These are phyloP conservation scores for Dermolepida albohirtum DNA, from an alignment of 2,888 invertebrate genomes.

Conservation along the genomic window DNA sequence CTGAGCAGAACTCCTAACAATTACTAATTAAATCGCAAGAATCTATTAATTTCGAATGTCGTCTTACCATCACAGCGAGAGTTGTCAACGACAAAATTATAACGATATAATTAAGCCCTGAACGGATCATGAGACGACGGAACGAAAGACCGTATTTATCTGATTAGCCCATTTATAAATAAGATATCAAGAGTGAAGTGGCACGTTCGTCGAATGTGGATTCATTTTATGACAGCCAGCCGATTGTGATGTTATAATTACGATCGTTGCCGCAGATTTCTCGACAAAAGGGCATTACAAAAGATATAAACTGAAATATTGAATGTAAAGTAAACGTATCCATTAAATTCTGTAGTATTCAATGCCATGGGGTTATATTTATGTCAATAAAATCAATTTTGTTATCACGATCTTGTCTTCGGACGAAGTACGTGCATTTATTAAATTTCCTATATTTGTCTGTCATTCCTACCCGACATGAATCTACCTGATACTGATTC, in stretches of 20 bases:
- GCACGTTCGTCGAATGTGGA: conserved; percentile 11
- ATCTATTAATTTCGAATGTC: conserved; percentile 26
- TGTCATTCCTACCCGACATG: too few relatives aligned
- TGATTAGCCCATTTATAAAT: conserved; percentile 31
- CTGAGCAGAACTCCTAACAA: conserved; percentile 17
- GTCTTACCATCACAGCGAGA: conserved; percentile 3
- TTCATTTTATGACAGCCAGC: conserved; percentile 6
- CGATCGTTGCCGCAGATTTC: conserved; percentile 1
- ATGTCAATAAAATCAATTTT: too few relatives aligned
- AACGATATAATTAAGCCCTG: conserved; percentile 27
- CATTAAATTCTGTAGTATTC: too few relatives aligned
- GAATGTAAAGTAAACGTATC: conserved; percentile 4
- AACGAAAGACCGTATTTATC: conserved; percentile 23
- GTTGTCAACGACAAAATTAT: conserved; percentile 25
- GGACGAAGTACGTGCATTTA: too few relatives aligned
- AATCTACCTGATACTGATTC: too few relatives aligned
- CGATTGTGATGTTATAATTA: conserved; percentile 20
- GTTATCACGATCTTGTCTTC: too few relatives aligned
- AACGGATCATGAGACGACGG: neutral
- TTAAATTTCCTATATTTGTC: too few relatives aligned
- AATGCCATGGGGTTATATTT: too few relatives aligned
- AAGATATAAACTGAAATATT: conserved; percentile 34
- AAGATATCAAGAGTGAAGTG: conserved; percentile 8
- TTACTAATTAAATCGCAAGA: conserved; percentile 33
- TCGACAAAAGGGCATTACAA: conserved; percentile 31